Evolutionary conservation across 2,113 vertebrate genomes (phyloP).

Genomic region (Ailurus styani): DNA sequence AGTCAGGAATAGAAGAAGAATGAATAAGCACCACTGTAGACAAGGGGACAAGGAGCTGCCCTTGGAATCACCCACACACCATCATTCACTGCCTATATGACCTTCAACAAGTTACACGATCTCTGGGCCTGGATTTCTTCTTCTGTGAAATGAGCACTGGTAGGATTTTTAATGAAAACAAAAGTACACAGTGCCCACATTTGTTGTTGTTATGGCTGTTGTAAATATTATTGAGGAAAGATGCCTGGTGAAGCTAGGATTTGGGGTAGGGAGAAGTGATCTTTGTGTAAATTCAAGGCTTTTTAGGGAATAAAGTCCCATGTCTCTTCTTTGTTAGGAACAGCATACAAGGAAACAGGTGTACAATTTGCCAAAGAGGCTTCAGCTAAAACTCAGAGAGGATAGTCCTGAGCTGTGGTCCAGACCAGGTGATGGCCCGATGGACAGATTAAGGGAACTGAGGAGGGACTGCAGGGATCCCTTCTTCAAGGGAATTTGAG

Average conservation of each 20-base stretch:
- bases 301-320: not conserved
- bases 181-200: not conserved
- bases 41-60: not conserved
- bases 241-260: not conserved
- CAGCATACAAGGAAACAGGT: not conserved
- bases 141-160: not conserved
- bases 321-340: not conserved
- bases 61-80: not conserved
- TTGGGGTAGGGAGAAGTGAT: not conserved
- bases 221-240: too few species aligned
- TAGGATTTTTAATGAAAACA: not conserved
- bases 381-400: not conserved
- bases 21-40: not conserved
- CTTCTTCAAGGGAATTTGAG: not conserved
- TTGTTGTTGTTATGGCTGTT: not conserved
- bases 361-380: not conserved
- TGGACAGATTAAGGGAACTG: fast-evolving
- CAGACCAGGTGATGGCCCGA: not conserved
- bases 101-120: not conserved
- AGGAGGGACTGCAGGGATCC: fast-evolving
- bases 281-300: not conserved
- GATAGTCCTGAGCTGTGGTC: not conserved
- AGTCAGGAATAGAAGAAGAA: not conserved
- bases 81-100: not conserved
- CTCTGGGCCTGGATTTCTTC: not conserved